Percentiles rank a stretch among this genome's conserved stretches.
These are phyloP conservation scores for Chloroceryle inda DNA, from an alignment of 2,797 vertebrate species.

Conservation along the genomic window DNA sequence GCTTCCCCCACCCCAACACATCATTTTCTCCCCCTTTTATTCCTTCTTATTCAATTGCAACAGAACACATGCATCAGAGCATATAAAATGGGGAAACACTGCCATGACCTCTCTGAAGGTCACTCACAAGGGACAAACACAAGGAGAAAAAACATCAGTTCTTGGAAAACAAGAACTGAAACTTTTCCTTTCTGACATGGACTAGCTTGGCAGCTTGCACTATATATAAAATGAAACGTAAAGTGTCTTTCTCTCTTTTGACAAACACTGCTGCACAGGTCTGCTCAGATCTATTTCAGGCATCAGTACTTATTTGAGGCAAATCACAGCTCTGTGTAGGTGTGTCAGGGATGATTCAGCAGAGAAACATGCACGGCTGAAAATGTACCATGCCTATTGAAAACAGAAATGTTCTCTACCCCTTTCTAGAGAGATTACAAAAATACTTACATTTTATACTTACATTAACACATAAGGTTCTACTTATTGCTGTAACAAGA, in stretches of 20 bases:
- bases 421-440: not conserved
- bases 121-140: not conserved
- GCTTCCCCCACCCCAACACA: not conserved
- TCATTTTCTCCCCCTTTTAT: not conserved
- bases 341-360: constrained; percentile 58
- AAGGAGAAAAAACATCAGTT: not conserved
- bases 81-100: not conserved
- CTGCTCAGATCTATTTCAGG: constrained; percentile 57
- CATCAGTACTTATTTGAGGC: not conserved
- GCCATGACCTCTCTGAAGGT: not conserved
- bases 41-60: not conserved
- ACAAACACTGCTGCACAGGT: constrained; percentile 28
- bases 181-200: not conserved
- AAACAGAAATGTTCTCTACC: not conserved
- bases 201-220: not conserved
- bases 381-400: constrained; percentile 2
- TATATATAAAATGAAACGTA: not conserved
- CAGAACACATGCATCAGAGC: not conserved
- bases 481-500: not conserved
- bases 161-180: not conserved
- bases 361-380: not conserved
- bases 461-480: not conserved
- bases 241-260: constrained; percentile 4
- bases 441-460: not conserved
- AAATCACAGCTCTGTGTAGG: constrained; percentile 59